Evolutionary conservation across 2,888 invertebrate species (phyloP).

Genomic region (Cerceris ruficornis): DNA sequence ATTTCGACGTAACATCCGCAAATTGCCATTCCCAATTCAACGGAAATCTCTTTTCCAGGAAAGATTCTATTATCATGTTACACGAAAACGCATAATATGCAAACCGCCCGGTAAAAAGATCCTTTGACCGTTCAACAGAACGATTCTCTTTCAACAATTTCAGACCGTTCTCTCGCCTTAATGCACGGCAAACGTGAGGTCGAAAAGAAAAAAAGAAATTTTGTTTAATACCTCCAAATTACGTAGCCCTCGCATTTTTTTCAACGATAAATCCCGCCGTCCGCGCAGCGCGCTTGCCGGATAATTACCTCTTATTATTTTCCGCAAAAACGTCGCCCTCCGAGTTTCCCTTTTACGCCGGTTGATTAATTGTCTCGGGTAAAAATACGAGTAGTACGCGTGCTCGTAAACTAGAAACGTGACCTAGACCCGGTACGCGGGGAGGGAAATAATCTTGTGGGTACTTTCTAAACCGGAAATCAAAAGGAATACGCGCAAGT

Average conservation of each 20-base stretch:
- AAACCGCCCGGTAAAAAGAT: conserved; percentile 28
- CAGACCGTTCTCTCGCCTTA: not conserved
- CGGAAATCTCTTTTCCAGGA: conserved; percentile 23
- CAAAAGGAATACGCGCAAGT: conserved; percentile 21
- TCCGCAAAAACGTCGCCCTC: not conserved
- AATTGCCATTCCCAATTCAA: conserved; percentile 13
- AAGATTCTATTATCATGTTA: conserved; percentile 42
- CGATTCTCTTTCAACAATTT: not conserved
- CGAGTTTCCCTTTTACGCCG: conserved; percentile 1
- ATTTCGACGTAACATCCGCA: conserved; percentile 26
- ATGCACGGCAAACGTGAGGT: not conserved
- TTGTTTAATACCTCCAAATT: conserved; percentile 3
- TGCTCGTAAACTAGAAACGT: conserved; percentile 54
- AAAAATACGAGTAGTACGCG: conserved; percentile 24
- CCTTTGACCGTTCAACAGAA: not conserved
- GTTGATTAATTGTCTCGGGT: conserved; percentile 44
- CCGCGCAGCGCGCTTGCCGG: not conserved
- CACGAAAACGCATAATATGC: conserved; percentile 24
- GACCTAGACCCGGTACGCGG: conserved; percentile 37
- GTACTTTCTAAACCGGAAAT: conserved; percentile 8
- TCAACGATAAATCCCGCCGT: conserved; percentile 6
- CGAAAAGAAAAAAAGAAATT: too few relatives aligned
- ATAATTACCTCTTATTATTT: conserved; percentile 39
- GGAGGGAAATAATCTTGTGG: conserved; percentile 43
- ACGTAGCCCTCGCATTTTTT: conserved; percentile 7